Evolutionary conservation across 92 coral and sea anemone genomes (phyloP), one percentile per base, ranked within the genome.

Genomic region (Epizoanthus scotinus): DNA sequence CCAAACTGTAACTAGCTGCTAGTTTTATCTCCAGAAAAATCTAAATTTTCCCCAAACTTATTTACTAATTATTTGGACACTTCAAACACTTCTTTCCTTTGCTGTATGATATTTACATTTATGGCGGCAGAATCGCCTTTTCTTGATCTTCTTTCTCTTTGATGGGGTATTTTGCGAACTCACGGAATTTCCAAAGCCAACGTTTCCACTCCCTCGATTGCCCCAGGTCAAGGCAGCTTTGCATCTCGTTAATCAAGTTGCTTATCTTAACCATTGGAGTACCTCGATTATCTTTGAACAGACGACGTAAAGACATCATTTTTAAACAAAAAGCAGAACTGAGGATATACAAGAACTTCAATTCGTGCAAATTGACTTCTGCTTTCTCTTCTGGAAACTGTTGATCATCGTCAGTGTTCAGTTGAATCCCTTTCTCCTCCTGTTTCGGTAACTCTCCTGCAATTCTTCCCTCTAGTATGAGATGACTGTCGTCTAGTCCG

Each of bases 321-420:
- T 25, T 53, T 27, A 40, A 50, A 40, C 78, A 21, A 21, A 52
- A 24, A 0, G 59, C 40, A 27, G 31, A 71, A 3, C 17, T 29
- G 24, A 71, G 78, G 26, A 19, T 19, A 44, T 68, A 52, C 26
- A 12, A 28, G 2, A 25, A 53, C 55, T 71, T 71, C 27, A 22
- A 52, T 17, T 52, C 42, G 7, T 50, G 62, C 19, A n/a, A 61
- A 52, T 22, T 27, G 20, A 15, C 8, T 25, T 71, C 40, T 20
- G 0, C 34, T 15, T 71, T 28, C 28, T 71, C 62, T 5, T 71
- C 78, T 25, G 78, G 19, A 27, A 15, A 52, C 78, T 28, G 78
- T 21, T 71, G 44, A 27, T 17, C 78, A 1, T 71, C 63, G 12
- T 71, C 78, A 15, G 61, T 49, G 57, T 71, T 71, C 12, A 6